A percentile compares a stretch with the other conserved stretches of the same genome.
These are phyloP conservation scores for Synergus laeviventris DNA, from an alignment of 2,888 invertebrate genomes.

Conservation along the genomic window DNA sequence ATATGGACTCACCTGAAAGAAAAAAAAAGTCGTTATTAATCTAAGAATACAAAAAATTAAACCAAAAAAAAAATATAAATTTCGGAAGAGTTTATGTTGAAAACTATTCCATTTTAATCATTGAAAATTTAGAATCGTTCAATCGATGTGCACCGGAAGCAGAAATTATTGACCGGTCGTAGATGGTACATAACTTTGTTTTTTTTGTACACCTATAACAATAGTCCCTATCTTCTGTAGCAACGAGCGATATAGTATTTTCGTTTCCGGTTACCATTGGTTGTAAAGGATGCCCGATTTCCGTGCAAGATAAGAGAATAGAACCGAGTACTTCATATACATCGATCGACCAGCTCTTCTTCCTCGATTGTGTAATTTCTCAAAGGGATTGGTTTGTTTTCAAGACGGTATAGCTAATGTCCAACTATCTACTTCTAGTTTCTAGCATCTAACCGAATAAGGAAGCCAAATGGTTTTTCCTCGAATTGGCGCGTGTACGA, in stretches of 20 bases:
- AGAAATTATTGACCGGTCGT: not conserved
- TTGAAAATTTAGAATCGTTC: too few species aligned
- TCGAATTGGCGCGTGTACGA: conserved; percentile 55
- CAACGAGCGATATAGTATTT: not conserved
- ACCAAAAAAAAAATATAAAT: too few species aligned
- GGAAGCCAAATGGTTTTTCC: conserved; percentile 64
- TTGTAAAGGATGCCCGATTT: not conserved
- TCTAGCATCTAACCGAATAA: conserved; percentile 60
- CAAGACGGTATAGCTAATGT: conserved; percentile 58
- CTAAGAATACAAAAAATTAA: too few species aligned
- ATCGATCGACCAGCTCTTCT: not conserved
- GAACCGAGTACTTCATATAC: not conserved
- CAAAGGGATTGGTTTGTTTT: conserved; percentile 51
- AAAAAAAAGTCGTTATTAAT: too few species aligned
- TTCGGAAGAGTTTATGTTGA: too few species aligned
- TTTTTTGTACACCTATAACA: not conserved
- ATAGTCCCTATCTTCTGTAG: not conserved
- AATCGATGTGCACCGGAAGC: not conserved
- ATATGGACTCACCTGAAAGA: too few species aligned
- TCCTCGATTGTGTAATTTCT: conserved; percentile 46
- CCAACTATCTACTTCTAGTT: conserved; percentile 48
- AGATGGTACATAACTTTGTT: not conserved
- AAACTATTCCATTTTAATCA: too few species aligned
- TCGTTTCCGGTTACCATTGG: not conserved
- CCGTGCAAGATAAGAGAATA: not conserved